phyloP scores from a whole-genome alignment of 2,113 vertebrate species.

The Periophthalmodon schlosseri region DNA sequence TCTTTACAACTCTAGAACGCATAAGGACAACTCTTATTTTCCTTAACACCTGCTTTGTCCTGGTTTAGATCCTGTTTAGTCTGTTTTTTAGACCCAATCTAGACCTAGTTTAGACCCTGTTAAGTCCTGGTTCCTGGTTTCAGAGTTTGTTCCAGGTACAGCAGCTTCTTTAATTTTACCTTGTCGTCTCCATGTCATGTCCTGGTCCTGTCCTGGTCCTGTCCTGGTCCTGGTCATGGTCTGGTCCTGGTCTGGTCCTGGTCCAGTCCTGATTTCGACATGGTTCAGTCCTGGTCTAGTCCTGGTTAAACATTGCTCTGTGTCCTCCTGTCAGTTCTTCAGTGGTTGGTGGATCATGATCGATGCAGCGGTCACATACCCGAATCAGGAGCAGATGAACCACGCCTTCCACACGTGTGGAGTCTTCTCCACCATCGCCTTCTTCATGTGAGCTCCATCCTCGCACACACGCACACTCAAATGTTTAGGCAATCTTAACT shows the following conservation, averaged over 20 bases:
- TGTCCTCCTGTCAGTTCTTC: slow-evolving; percentile 81
- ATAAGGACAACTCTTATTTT: too few species aligned
- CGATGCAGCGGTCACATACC: slow-evolving; percentile 86
- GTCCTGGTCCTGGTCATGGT: neutral
- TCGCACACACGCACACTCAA: too few species aligned
- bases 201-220: neutral
- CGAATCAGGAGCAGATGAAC: slow-evolving; percentile 81
- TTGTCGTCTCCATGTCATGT: too few species aligned
- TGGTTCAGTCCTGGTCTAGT: neutral
- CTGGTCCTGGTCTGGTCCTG: neutral
- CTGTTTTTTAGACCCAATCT: too few species aligned
- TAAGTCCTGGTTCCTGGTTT: too few species aligned
- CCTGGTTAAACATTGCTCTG: neutral
- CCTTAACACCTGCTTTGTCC: too few species aligned
- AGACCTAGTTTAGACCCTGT: too few species aligned
- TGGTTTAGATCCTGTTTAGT: too few species aligned
- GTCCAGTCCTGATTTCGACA: neutral
- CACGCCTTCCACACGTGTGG: slow-evolving; percentile 92
- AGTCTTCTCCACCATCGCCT: slow-evolving; percentile 90
- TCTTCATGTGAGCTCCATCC: slow-evolving; percentile 86
- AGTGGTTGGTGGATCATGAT: slow-evolving; percentile 96
- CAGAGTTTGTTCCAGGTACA: too few species aligned
- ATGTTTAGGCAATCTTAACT: too few species aligned
- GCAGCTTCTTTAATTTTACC: too few species aligned
- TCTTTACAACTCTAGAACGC: too few species aligned